Evolutionary conservation across 1,140 invertebrate species (phyloP), one percentile per base, ranked within the genome.

Genomic region (Diabrotica virgifera): DNA sequence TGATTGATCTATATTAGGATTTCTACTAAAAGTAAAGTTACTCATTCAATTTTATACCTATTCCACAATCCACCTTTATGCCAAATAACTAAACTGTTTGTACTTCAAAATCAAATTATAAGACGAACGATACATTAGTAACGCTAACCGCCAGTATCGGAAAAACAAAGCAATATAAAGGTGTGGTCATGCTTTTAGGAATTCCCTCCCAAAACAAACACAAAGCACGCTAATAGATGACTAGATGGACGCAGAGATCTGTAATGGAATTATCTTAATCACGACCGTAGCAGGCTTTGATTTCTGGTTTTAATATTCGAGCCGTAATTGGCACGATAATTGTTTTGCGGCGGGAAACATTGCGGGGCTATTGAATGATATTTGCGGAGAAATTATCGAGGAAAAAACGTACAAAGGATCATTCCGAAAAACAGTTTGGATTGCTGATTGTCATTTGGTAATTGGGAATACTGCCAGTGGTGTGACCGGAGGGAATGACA

Each of bases 211-310:
- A 36, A 12, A 38, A 35, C 36, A 57, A 65, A 40, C 62, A 70
- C 69, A 70, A 70, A 70, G 69, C 58, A 62, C 63, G 57, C 52
- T 70, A 72, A 70, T 70, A 63, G 72, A 73, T 73, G 68, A 72
- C 65, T 61, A 69, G 70, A 73, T 68, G 63, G 70, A 70, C 68
- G 59, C 64, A 63, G 63, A 64, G 60, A 61, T 57, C 63, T 54
- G 61, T 72, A 73, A 72, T 70, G 63, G 52, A 64, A 70, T 73
- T 72, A 73, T 72, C 72, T 72, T 73, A 73, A 73, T 72, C 72
- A 70, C 63, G 53, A 62, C 58, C 50, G 60, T 67, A 59, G 55
- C 64, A 46, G 37, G 65, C 68, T 73, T 73, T 73, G 72, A 70
- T 73, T 73, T 64, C 68, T 70, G 72, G 64, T 72, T 73, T 70